Base-by-base conservation (phyloP, 2,888 invertebrate species). In the Catocala sponsa region DNA sequence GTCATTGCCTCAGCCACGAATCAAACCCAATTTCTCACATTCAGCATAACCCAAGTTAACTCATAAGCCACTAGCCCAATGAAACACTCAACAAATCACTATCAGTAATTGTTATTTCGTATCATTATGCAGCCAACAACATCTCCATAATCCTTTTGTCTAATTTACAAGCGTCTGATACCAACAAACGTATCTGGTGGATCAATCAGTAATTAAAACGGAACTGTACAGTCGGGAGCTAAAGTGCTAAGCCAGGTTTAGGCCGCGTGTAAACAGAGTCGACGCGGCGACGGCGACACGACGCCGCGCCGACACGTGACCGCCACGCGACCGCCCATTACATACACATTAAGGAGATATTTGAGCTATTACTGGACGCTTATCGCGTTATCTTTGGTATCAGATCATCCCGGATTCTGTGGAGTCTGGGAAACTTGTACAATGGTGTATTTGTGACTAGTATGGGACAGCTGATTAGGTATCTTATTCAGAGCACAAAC, bases 211-310 rank as follows among this genome's bases (percentile, higher is more conserved):
- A 91, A 92, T 91, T 90, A 92, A 91, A 91, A 86, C 76, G 81
- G 70, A 70, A 65, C 62, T 64, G 84, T 84, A 83, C 86, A 82
- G 83, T 78, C 86, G 84, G 73, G 74, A 74, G 70, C 82, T 84
- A 89, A 89, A 92, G 92, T 92, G 92, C 89, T 93, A 92, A 93
- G 91, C 91, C 91, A 82, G 85, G 87, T 90, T 83, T 87, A 82
- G 82, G 84, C 81, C 78, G 79, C 67, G 77, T 82, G 82, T 89
- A 90, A 89, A 91, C 88, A 90, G 71, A 77, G 70, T 9, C 47
- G 54, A 33, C 10, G 10, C 32, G 44, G 61, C 66, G 74, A 54
- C 63, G 60, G 55, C 63, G 70, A 68, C 78, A 69, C 65, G 72
- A 38, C 59, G 57, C 59, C 80, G 52, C 88, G 12, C 52, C 42